Evolutionary conservation across 2,888 invertebrate genomes (phyloP), one percentile per base, ranked within the genome.

Genomic region (Steinernema scapterisci): DNA sequence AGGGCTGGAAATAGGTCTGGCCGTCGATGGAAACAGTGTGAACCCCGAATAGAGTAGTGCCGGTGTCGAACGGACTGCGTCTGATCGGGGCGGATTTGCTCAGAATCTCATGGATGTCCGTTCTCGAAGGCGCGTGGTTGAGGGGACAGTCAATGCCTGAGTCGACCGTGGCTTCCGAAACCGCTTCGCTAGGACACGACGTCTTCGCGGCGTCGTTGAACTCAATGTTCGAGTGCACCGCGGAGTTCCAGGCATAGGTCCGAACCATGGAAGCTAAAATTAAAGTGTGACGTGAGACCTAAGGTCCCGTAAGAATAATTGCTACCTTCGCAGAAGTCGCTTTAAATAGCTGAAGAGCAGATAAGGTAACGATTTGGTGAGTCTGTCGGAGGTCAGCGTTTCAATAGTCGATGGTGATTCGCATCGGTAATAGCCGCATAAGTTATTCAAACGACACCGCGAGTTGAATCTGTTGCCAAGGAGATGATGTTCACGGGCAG

Each of bases 1-100:
- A 44, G 9, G 79, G 79, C 23, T 80, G 79, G 63, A 73, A 79
- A 56, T 75, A 79, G 23, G 75, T 77, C 43, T 79, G 79, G 19
- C 79, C 79, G 27, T 80, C 74, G 71, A 80, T 81, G 23, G 74
- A 23, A 3, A 80, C 71, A 0, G 81, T 77, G 45, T 79, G 76
- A n/a, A 80, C 73, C 5, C 81, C 81, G 71, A 81, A 71, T 25
- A 80, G 9, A 25, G 76, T 73, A 21, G 81, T 79, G 31, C 63
- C 63, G 31, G 21, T 63, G 16, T 63, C 63, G 31, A 38, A 16
- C 7, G 63, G 7, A 11, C 27, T 1, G 9, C 25, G 54, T 19
- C 27, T 63, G 16, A 31, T 27, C 13, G 63, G 63, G 25, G 63
- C 63, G 16, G 63, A 7, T 13, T 63, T 25, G 31, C 19, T 63